Conservation (phyloP, 2,113 vertebrate species). For the Toxostoma redivivum region DNA sequence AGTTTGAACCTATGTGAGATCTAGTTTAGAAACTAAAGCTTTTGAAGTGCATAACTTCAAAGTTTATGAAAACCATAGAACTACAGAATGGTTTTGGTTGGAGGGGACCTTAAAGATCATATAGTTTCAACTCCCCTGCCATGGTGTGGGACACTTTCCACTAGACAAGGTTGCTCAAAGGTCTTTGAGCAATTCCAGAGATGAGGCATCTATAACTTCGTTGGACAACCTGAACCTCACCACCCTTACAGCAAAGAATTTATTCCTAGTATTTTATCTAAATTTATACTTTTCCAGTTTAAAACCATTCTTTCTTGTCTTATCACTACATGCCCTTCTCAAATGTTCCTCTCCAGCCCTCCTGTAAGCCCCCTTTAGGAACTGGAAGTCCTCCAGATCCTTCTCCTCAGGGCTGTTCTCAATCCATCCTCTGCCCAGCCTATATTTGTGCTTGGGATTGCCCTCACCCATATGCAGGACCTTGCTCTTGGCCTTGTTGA, state of each 20-base stretch:
- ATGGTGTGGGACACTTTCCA: background rate
- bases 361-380: background rate
- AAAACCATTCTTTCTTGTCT: background rate
- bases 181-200: background rate
- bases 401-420: background rate
- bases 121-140: background rate
- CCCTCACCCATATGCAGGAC: background rate
- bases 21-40: background rate
- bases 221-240: background rate
- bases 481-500: background rate
- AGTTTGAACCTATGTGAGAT: background rate
- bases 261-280: background rate
- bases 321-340: too few species aligned
- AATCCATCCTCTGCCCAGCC: background rate
- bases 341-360: background rate
- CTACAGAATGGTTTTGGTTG: rapidly evolving
- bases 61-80: background rate
- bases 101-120: background rate
- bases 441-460: background rate
- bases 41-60: background rate
- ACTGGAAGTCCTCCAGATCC: background rate
- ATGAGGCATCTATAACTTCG: background rate
- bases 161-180: background rate
- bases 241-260: background rate
- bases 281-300: background rate